These are phyloP conservation scores for Mola mola DNA, from an alignment of 2,113 vertebrate species.

Conservation along the genomic window DNA sequence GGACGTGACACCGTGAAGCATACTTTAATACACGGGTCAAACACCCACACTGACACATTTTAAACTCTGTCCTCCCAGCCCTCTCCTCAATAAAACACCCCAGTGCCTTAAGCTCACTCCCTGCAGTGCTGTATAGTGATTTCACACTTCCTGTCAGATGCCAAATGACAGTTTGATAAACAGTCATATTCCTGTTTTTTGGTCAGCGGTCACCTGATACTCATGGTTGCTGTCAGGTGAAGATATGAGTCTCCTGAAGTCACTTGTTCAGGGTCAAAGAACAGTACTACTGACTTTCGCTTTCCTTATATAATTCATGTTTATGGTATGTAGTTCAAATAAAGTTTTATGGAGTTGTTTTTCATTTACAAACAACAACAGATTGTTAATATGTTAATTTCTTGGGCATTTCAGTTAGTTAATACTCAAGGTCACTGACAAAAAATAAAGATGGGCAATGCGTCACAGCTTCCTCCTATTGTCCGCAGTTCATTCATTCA, in stretches of 20 bases:
- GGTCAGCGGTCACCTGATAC: constrained; percentile 22
- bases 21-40: constrained; percentile 24
- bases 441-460: too few relatives aligned
- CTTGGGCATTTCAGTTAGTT: too few relatives aligned
- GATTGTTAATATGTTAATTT: too few relatives aligned
- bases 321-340: too few relatives aligned
- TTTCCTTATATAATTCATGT: too few relatives aligned
- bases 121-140: constrained; percentile 42
- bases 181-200: constrained; percentile 27
- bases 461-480: too few relatives aligned
- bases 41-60: constrained; percentile 30
- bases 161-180: constrained; percentile 46
- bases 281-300: background rate
- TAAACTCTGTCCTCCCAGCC: constrained; percentile 19
- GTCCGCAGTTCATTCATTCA: too few relatives aligned
- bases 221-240: constrained; percentile 37
- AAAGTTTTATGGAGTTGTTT: too few relatives aligned
- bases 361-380: too few relatives aligned
- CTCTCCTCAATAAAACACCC: constrained; percentile 20
- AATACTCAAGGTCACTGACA: too few relatives aligned
- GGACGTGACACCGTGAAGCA: constrained; percentile 22
- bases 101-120: constrained; percentile 25
- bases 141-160: constrained; percentile 46
- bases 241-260: constrained; percentile 23
- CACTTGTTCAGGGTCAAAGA: constrained; percentile 6